Evolutionary conservation across 2,113 vertebrate species (phyloP).

Genomic region (Myotis yumanensis): DNA sequence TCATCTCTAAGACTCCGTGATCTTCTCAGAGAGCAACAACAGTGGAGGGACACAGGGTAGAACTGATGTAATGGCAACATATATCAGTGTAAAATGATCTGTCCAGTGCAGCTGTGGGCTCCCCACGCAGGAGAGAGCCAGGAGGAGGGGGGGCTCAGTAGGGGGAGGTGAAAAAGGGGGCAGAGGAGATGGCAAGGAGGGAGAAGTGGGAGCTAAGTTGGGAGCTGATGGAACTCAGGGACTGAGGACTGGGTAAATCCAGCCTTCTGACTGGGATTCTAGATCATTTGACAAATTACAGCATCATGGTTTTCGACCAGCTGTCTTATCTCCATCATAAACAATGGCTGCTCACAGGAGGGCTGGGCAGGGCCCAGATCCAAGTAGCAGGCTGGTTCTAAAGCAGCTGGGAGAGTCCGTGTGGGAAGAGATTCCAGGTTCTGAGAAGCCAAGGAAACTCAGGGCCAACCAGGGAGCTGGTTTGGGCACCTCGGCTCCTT

Average conservation of each 20-base stretch:
- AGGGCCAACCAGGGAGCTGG: not conserved
- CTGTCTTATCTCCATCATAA: slow-evolving; percentile 26
- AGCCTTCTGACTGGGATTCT: not conserved
- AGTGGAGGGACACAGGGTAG: slow-evolving; percentile 26
- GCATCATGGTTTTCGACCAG: not conserved
- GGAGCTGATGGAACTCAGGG: not conserved
- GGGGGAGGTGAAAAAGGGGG: no score
- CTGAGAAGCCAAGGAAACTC: not conserved
- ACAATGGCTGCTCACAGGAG: not conserved
- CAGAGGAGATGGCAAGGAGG: not conserved
- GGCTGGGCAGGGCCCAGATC: not conserved
- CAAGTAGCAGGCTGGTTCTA: not conserved
- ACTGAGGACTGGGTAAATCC: not conserved
- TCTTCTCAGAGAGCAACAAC: slow-evolving; percentile 21
- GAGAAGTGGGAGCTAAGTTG: not conserved
- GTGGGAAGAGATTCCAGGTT: not conserved
- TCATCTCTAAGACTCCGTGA: slow-evolving; percentile 8
- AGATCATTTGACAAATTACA: slow-evolving; percentile 7
- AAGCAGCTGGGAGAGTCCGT: not conserved
- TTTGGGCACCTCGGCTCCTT: not conserved
- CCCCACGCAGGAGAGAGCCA: not conserved
- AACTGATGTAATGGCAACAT: not conserved
- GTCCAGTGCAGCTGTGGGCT: slow-evolving; percentile 12
- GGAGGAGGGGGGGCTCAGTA: not conserved
- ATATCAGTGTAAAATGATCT: slow-evolving; percentile 32